Conservation (phyloP, 2,113 vertebrate species). For the Sula dactylatra region DNA sequence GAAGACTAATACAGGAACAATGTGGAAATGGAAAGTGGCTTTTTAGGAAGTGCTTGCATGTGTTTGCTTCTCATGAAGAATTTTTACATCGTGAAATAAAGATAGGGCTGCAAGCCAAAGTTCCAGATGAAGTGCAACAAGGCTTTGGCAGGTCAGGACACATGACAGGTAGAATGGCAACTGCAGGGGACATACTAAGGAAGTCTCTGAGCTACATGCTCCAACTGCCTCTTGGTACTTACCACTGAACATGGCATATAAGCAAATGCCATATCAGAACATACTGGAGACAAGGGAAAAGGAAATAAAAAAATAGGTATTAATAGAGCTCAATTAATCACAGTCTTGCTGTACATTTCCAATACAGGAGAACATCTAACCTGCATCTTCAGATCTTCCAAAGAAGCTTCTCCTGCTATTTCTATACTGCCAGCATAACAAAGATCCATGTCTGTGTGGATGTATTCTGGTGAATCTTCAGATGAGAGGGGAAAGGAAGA, state of each 20-base stretch:
- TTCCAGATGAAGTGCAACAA: constrained; percentile 12
- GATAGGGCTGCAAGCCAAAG: neutral
- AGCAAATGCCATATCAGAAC: constrained; percentile 69
- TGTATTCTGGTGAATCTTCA: constrained; percentile 14
- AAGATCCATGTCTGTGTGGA: constrained; percentile 51
- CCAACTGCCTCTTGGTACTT: constrained; percentile 58
- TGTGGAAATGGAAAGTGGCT: constrained; percentile 12
- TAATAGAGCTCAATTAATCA: constrained; percentile 41
- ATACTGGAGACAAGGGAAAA: constrained; percentile 63
- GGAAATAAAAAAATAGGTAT: constrained; percentile 52
- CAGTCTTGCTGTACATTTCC: neutral
- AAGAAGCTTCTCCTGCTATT: constrained; percentile 82
- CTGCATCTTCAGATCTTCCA: constrained; percentile 90
- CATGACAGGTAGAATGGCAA: neutral
- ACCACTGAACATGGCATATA: constrained; percentile 63
- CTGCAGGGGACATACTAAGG: neutral
- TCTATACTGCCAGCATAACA: constrained; percentile 80
- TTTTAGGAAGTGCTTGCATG: neutral
- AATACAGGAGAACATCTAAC: constrained; percentile 65
- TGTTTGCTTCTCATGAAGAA: neutral
- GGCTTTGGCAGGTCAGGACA: constrained; percentile 12
- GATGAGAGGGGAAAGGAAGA: neutral
- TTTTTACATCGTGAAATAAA: neutral
- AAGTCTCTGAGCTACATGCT: neutral
- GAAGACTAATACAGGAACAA: constrained; percentile 18